Evolutionary conservation across 2,113 vertebrate species (phyloP), one percentile per base, ranked within the genome.

Genomic region (Lepisosteus oculatus): DNA sequence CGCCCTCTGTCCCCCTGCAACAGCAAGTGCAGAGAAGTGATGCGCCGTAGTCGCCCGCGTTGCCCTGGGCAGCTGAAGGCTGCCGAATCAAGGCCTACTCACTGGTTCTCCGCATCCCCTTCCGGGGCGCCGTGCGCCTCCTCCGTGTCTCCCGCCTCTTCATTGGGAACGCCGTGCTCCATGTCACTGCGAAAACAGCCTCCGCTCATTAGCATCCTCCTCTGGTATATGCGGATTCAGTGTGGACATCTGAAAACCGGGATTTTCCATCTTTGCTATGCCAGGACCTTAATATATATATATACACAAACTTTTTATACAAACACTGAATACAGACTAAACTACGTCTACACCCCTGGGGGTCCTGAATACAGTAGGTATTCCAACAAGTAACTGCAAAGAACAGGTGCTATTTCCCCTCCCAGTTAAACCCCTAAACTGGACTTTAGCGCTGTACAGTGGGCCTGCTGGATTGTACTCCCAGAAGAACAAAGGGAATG

Each of bases 91-190:
- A 64, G 68, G 65, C 3, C 69, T 5, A 82, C 89, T 79, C 87
- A 97, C 96, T 76, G 90, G 78, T 83, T 92, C 43, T 89, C 87
- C 69, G 80, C 74, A 0, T 92, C 84, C 62, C 79, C 84, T 62
- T 90, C 90, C 8, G 64, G 75, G 11, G 68, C 1, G 0, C 75
- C 82, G 55, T 76, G 80, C 43, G 82, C 65, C 56, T 90, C 89
- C 15, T 85, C 84, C 61, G 47, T 72, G 72, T 77, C 81, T 3
- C 69, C 0, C 0, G 57, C 63, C 15, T 94, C 92, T 63, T 96
- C 93, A 68, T 74, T 3, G 0, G 86, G 51, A 2, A 75, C 70
- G 55, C 77, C 65, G 5, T 84, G 86, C 76, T 93, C 93, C 14
- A 69, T 51, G 2, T 90, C 91, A 84, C 94, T 92, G 66, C 56